Evolutionary conservation across 2,113 vertebrate genomes (phyloP), one percentile per base, ranked within the genome.

Genomic region (Microcebus ravelobensis): DNA sequence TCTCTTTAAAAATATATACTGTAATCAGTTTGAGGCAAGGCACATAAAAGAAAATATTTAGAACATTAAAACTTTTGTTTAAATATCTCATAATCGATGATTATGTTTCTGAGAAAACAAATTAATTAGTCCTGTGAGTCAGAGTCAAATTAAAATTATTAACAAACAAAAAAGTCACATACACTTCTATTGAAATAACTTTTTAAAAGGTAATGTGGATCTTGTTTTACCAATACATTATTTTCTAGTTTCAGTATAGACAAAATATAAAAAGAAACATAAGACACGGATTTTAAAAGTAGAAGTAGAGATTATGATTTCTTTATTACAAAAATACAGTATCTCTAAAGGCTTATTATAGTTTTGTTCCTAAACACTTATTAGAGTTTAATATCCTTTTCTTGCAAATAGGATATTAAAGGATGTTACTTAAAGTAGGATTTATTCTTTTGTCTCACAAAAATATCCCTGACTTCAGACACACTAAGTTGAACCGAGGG

Each of bases 31-130:
- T 65, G 52, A 87, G 27, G 39, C 45, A 45, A n/a, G 9, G 3
- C 42, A 36, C 18, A 10, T 23, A 76, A 18, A 65, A 71, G 14
- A 55, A 86, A 96, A 94, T 95, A 50, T 91, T 65, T 48, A 94
- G 83, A 74, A 84, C 88, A 83, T 94, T 95, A 94, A 79, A 95
- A 45, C 8, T 39, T 55, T 88, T 71, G 14, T 93, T 97, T 76
- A 79, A 97, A 90, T 96, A 83, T 83, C 85, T 90, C 13, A 77
- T 34, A 89, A 92, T 81, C 25, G 34, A 21, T 27, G 45, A 8
- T 31, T 77, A 17, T 94, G 34, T 84, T 82, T 94, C 68, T 90
- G 63, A 84, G 77, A 74, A 21, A 68, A 6, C 36, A 67, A 87
- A 87, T 74, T 57, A 92, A 55, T 61, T 68, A 79, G 42, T 48